Base-by-base conservation (phyloP, 2,888 invertebrate genomes). In the Dryobotodes eremita region DNA sequence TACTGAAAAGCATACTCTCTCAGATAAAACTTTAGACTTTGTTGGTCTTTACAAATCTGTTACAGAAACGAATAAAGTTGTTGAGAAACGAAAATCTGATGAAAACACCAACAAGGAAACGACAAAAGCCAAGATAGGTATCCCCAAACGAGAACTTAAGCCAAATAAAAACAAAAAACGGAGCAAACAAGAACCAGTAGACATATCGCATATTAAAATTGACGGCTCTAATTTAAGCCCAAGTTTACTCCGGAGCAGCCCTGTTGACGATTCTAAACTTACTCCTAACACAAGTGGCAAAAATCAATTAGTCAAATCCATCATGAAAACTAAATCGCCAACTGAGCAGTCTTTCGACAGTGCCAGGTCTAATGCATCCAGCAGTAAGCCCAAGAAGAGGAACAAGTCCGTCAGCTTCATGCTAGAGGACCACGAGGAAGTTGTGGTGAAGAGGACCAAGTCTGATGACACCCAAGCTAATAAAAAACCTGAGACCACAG, bases 401-500 rank as follows among this genome's bases (percentile, higher is more conserved):
- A 95, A 95, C 77, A 96, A 96, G 83, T 96, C 96, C 1, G 96
- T 96, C 23, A 96, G 96, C 83, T 95, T 96, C 77, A 92, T 95
- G 93, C 89, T 95, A 1, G 95, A 95, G 23, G 96, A 96, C 2
- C 90, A 89, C 80, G 95, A 95, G 71, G 94, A 93, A 82, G 87
- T 94, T 2, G 89, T 89, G 4, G 83, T 92, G 10, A 96, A 96
- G 83, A 95, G 94, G 83, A 93, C 92, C 1, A 96, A 95, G 83
- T 94, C 95, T 31, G 90, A 95, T 80, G 91, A 93, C 50, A 88
- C 91, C 3, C 84, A 84, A 64, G 66, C 70, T 64, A 82, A 79
- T 71, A 86, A 85, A 61, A 89, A 86, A 59, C 55, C 72, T 17
- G 86, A 89, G 42, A 64, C 50, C 8, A 76, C 79, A 76, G 15